These are phyloP conservation scores for Microchirus variegatus DNA, from an alignment of 2,797 vertebrate genomes.

Conservation along the genomic window DNA sequence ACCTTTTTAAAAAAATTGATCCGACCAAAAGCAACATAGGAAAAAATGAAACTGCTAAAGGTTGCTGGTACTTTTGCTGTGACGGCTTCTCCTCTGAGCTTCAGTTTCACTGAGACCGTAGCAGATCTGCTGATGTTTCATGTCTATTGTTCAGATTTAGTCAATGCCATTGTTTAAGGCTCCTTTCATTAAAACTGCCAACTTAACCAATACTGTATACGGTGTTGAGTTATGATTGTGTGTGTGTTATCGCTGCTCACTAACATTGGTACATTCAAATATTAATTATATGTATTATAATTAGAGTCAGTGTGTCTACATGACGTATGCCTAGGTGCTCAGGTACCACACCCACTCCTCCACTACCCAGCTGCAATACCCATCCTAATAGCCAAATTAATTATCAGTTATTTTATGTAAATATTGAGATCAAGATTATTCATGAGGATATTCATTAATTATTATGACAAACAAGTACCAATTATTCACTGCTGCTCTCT, in stretches of 20 bases:
- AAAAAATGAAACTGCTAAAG: constrained; percentile 4
- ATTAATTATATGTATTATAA: background rate
- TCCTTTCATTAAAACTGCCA: background rate
- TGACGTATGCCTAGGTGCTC: no score
- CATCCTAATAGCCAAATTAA: no score
- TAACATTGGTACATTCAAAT: background rate
- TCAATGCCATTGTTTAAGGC: background rate
- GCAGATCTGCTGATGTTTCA: background rate
- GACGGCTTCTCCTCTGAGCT: background rate
- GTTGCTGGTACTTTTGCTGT: background rate
- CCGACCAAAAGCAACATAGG: constrained; percentile 10
- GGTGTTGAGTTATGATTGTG: background rate
- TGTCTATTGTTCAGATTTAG: background rate
- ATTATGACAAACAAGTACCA: no score
- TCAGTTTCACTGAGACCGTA: constrained; percentile 4
- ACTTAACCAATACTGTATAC: background rate
- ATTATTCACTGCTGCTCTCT: no score
- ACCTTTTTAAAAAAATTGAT: constrained; percentile 15
- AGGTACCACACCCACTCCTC: no score
- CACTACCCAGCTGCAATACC: no score
- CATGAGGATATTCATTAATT: no score
- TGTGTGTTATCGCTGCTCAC: background rate
- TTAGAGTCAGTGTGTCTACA: no score
- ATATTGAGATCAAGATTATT: no score
- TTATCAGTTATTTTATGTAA: no score